Conservation (phyloP, 2,888 invertebrate genomes). For the Drosophila buzzatii region DNA sequence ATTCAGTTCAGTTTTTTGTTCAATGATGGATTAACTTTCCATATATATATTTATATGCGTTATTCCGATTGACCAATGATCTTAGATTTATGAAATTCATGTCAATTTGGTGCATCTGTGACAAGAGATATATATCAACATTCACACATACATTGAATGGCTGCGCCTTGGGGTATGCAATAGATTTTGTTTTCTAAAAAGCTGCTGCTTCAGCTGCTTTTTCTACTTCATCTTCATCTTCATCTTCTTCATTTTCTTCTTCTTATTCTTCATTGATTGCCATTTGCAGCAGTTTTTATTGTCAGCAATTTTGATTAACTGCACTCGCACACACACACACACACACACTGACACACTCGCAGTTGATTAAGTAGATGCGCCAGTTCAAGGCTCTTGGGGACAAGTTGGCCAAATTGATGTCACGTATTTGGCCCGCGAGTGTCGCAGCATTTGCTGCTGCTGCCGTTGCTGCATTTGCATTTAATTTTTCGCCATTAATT, state of each 20-base stretch:
- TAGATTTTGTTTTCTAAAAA: conserved; percentile 10
- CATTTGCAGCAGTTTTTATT: conserved; percentile 29
- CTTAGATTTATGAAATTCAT: not conserved
- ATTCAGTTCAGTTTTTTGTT: too few relatives aligned
- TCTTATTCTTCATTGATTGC: conserved; percentile 18
- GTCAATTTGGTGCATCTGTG: not conserved
- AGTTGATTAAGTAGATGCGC: conserved; percentile 34
- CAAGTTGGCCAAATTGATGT: conserved; percentile 56
- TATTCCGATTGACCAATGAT: not conserved
- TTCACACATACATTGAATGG: not conserved
- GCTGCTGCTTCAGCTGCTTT: conserved; percentile 5
- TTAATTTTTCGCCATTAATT: conserved; percentile 55
- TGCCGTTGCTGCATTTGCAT: conserved; percentile 37
- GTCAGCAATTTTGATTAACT: conserved; percentile 38
- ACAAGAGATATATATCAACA: not conserved
- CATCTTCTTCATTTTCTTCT: not conserved
- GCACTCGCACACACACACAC: conserved; percentile 7
- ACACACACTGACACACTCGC: conserved; percentile 1
- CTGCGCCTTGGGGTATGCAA: conserved; percentile 21
- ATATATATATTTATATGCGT: not conserved
- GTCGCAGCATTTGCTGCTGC: conserved; percentile 24
- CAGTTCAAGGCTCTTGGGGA: conserved; percentile 41
- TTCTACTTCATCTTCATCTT: not conserved
- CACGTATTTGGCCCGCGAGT: conserved; percentile 46
- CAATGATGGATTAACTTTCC: not conserved